These are phyloP conservation scores for Sus scrofa DNA, from an alignment of 2,113 vertebrate genomes.

Conservation along the genomic window T2T-Sscrofa CM000827.6:83978501-83979000, in stretches of 20 bases:
- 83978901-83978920: not conserved
- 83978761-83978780: not conserved
- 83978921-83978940: not conserved
- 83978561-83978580: not conserved
- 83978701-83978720: too few relatives aligned
- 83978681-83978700: not conserved
- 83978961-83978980: not conserved
- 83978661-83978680: not conserved
- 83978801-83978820: not conserved
- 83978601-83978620: not conserved
- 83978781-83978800: not conserved
- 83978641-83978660: not conserved
- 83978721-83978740: not conserved
- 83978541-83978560: not conserved
- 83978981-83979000: not conserved
- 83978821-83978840: not conserved
- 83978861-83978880: not conserved
- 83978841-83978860: not conserved
- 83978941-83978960: not conserved
- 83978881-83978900: not conserved
- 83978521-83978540: not conserved
- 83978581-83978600: not conserved
- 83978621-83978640: not conserved
- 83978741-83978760: not conserved
- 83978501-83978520: slow-evolving; percentile 16